Conservation (phyloP, 2,888 invertebrate genomes). For the Stenichneumon culpator region DNA sequence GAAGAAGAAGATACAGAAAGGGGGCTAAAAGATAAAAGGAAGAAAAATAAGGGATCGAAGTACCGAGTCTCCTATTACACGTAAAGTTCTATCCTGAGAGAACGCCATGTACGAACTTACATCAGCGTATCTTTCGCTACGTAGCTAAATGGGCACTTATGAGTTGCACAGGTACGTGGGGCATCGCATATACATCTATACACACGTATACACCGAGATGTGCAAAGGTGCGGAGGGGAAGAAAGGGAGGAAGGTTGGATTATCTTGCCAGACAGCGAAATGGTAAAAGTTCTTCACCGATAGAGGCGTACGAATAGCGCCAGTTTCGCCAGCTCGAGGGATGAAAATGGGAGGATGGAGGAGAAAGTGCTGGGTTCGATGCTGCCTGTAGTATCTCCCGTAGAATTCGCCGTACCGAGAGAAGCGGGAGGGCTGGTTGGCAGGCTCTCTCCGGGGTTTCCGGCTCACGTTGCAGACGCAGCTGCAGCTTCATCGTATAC, state of each 20-base stretch:
- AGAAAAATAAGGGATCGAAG: conserved; percentile 27
- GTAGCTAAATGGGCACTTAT: conserved; percentile 60
- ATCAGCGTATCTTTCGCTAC: conserved; percentile 52
- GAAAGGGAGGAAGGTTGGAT: conserved; percentile 71
- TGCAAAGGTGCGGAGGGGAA: conserved; percentile 50
- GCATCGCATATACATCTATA: conserved; percentile 1
- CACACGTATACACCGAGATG: neutral
- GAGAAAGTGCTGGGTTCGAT: conserved; percentile 61
- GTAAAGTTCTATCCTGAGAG: conserved; percentile 36
- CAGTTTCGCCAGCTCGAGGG: conserved; percentile 62
- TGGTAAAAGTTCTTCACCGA: conserved; percentile 79
- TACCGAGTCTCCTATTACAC: conserved; percentile 58
- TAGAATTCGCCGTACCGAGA: conserved; percentile 25
- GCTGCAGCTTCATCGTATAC: conserved; percentile 59
- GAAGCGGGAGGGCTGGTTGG: conserved; percentile 43
- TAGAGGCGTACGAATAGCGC: conserved; percentile 48
- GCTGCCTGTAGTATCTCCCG: conserved; percentile 9
- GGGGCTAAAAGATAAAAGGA: conserved; percentile 29
- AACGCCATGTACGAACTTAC: conserved; percentile 37
- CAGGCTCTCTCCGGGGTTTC: conserved; percentile 59
- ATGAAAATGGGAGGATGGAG: conserved; percentile 68
- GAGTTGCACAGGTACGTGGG: conserved; percentile 60
- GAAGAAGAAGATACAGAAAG: neutral
- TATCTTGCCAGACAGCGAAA: conserved; percentile 81
- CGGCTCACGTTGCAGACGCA: conserved; percentile 66